Conservation (phyloP, 2,888 invertebrate species). For the Xanthorhoe designata region DNA sequence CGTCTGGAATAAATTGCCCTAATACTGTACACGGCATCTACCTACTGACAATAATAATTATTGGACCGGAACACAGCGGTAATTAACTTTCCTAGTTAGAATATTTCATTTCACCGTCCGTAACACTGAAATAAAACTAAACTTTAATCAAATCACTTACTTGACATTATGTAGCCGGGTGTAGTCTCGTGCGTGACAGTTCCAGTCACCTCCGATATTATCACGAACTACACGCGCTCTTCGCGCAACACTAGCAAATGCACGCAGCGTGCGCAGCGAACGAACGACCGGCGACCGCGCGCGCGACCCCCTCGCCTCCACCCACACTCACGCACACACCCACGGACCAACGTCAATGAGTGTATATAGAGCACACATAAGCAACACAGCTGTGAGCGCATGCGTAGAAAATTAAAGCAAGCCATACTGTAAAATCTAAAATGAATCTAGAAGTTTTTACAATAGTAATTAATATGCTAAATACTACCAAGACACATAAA, state of each 20-base stretch:
- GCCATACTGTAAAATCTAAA: neutral
- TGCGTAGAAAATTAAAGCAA: slow-evolving; percentile 35
- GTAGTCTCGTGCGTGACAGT: slow-evolving; percentile 76
- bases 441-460: too few relatives aligned
- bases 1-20: neutral
- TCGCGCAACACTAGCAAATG: slow-evolving; percentile 77
- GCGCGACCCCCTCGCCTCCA: slow-evolving; percentile 54
- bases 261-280: slow-evolving; percentile 69
- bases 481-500: neutral
- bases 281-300: slow-evolving; percentile 56
- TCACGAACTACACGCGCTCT: slow-evolving; percentile 79
- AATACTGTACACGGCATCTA: neutral
- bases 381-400: slow-evolving; percentile 42
- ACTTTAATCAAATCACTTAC: slow-evolving; percentile 56
- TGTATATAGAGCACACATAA: slow-evolving; percentile 27
- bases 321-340: slow-evolving; percentile 46
- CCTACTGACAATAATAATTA: neutral
- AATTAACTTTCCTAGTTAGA: neutral
- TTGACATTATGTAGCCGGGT: slow-evolving; percentile 82
- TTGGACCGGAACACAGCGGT: neutral
- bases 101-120: neutral
- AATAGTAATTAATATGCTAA: neutral
- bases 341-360: slow-evolving; percentile 37
- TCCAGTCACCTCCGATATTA: slow-evolving; percentile 70
- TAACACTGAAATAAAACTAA: slow-evolving; percentile 4